phyloP scores from a whole-genome alignment of 2,797 vertebrate species.

The Lophius americanus region DNA sequence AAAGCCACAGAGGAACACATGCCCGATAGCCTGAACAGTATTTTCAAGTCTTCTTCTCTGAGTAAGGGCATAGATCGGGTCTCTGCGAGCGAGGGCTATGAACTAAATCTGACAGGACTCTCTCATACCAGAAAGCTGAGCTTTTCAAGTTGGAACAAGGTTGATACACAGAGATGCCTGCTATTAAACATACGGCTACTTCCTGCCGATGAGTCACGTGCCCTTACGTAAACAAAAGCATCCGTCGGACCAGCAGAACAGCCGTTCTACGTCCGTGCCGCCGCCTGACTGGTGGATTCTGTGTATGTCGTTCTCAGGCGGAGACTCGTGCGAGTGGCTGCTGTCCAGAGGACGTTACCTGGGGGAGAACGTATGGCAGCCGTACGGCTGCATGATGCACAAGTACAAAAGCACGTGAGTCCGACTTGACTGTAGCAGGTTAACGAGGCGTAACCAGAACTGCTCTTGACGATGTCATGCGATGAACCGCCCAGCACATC shows the following conservation, averaged over 20 bases:
- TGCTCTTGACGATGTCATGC: conserved; percentile 5
- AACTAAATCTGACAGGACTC: too few species aligned
- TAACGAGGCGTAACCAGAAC: background rate
- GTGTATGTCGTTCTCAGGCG: conserved; percentile 80
- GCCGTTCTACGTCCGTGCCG: too few species aligned
- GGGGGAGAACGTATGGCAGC: conserved; percentile 96
- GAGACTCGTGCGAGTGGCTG: conserved; percentile 94
- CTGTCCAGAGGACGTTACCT: conserved; percentile 95
- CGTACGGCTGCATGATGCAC: conserved; percentile 99
- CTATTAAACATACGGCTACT: too few species aligned
- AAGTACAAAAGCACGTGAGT: conserved; percentile 94
- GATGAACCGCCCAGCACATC: background rate
- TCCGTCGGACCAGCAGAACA: too few species aligned
- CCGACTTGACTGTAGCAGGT: conserved; percentile 1
- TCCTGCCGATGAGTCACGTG: too few species aligned
- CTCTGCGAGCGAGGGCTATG: too few species aligned
- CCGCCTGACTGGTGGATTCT: conserved; percentile 34
- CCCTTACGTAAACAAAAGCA: too few species aligned
- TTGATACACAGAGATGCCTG: too few species aligned
- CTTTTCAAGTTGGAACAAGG: too few species aligned
- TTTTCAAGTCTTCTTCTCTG: conserved; percentile 14
- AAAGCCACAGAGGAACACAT: conserved; percentile 5
- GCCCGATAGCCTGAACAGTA: conserved; percentile 20
- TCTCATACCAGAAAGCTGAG: too few species aligned
- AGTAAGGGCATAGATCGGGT: too few species aligned